A percentile compares a stretch with the other conserved stretches of the same genome.
phyloP scores from a whole-genome alignment of 2,888 invertebrate species.

The Yponomeuta malinellus region DNA sequence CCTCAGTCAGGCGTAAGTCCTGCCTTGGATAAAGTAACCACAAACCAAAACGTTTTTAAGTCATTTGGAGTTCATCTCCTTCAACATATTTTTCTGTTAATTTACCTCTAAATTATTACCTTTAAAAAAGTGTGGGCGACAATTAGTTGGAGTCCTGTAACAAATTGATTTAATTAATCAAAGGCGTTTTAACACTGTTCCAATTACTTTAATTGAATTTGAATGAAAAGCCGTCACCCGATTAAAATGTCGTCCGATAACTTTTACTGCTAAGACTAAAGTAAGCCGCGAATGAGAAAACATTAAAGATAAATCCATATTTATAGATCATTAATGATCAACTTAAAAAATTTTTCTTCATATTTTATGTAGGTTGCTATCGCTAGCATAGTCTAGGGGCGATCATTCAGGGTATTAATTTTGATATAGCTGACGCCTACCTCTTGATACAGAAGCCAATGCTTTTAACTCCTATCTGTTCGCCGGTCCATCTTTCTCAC shows the following conservation, averaged over 20 bases:
- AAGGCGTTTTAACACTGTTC: constrained; percentile 40
- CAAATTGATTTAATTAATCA: constrained; percentile 48
- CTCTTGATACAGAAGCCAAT: constrained; percentile 60
- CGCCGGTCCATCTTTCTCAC: constrained; percentile 41
- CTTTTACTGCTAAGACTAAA: constrained; percentile 26
- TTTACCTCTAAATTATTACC: constrained; percentile 3
- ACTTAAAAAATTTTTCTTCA: background rate
- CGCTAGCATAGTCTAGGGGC: background rate
- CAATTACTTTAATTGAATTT: constrained; percentile 60
- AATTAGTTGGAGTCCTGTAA: constrained; percentile 32
- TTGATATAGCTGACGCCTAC: constrained; percentile 65
- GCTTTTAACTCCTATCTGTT: constrained; percentile 61
- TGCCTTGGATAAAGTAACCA: constrained; percentile 22
- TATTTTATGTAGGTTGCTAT: background rate
- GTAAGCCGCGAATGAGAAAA: constrained; percentile 7
- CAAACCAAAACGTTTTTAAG: background rate
- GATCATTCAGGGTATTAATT: constrained; percentile 69
- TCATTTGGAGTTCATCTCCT: background rate
- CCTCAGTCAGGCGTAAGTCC: constrained; percentile 56
- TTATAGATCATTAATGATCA: constrained; percentile 15
- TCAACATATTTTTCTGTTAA: background rate
- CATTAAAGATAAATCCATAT: constrained; percentile 17
- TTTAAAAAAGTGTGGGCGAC: constrained; percentile 20
- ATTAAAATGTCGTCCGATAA: constrained; percentile 50
- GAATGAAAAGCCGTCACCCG: constrained; percentile 53